phyloP scores from a whole-genome alignment of 1,140 invertebrate species.

The Euschistus heros region DNA sequence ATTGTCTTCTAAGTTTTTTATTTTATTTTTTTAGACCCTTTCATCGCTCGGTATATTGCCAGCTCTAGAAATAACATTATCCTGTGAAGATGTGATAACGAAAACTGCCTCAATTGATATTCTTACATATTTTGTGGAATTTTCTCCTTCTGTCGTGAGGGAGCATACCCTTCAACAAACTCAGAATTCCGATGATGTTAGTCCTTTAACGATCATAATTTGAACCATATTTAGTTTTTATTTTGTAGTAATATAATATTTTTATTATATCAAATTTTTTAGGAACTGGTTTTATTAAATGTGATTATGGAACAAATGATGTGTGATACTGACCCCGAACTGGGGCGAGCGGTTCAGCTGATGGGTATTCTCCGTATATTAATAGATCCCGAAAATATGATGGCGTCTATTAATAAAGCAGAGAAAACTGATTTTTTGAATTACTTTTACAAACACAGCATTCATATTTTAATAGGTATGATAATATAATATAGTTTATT shows the following conservation, averaged over 20 bases:
- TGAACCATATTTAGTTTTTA: neutral
- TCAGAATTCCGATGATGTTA: constrained; percentile 76
- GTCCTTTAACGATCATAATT: constrained; percentile 25
- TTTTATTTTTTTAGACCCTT: constrained; percentile 52
- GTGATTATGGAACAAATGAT: constrained; percentile 96
- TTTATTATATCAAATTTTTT: constrained; percentile 18
- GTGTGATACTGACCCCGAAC: constrained; percentile 72
- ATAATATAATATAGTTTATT: neutral
- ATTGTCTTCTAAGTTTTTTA: too few relatives aligned
- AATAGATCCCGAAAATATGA: constrained; percentile 98
- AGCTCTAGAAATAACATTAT: constrained; percentile 87
- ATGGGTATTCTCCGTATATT: constrained; percentile 87
- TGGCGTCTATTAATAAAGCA: constrained; percentile 83
- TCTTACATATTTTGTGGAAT: constrained; percentile 95
- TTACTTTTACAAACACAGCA: constrained; percentile 98
- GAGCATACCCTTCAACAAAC: constrained; percentile 92
- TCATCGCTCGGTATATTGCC: constrained; percentile 86
- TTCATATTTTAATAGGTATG: constrained; percentile 83
- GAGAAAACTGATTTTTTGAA: constrained; percentile 97
- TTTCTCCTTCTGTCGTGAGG: constrained; percentile 91
- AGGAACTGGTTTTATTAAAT: constrained; percentile 91
- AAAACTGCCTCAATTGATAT: constrained; percentile 97
- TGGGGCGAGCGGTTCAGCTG: constrained; percentile 91
- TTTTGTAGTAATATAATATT: neutral
- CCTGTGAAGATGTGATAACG: constrained; percentile 83